Conservation (phyloP, 2,113 vertebrate species). For the Pimephales promelas region DNA sequence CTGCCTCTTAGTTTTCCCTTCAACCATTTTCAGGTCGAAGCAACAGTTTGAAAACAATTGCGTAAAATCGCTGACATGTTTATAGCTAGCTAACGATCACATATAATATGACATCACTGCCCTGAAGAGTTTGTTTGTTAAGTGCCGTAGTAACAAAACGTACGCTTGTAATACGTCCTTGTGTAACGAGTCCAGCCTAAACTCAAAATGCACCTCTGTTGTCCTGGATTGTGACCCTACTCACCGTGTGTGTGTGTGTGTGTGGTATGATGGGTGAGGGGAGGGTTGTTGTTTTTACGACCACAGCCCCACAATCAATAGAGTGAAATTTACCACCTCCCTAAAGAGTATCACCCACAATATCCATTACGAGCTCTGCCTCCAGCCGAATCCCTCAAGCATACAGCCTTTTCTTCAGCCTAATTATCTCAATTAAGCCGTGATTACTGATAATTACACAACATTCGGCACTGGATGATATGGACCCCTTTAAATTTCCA, state of each 20-base stretch:
- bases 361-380: conserved; percentile 61
- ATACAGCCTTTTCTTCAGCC: conserved; percentile 71
- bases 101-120: background rate
- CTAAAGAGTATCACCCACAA: conserved; percentile 58
- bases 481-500: conserved; percentile 29
- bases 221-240: background rate
- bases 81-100: background rate
- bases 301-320: conserved; percentile 39
- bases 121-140: background rate
- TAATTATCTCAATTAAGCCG: conserved; percentile 80
- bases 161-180: background rate
- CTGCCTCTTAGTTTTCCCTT: background rate
- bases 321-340: conserved; percentile 48
- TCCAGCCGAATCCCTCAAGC: conserved; percentile 75
- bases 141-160: background rate
- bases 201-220: background rate
- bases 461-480: conserved; percentile 10
- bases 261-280: conserved; percentile 20
- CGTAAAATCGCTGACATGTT: background rate
- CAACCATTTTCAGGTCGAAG: background rate
- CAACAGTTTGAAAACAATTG: conserved; percentile 1
- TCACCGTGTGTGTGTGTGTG: background rate
- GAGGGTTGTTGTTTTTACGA: conserved; percentile 37
- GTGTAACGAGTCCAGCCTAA: background rate
- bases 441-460: conserved; percentile 76